Evolutionary conservation across 1,140 invertebrate genomes (phyloP).

Genomic region (Drosophila serrata): DNA sequence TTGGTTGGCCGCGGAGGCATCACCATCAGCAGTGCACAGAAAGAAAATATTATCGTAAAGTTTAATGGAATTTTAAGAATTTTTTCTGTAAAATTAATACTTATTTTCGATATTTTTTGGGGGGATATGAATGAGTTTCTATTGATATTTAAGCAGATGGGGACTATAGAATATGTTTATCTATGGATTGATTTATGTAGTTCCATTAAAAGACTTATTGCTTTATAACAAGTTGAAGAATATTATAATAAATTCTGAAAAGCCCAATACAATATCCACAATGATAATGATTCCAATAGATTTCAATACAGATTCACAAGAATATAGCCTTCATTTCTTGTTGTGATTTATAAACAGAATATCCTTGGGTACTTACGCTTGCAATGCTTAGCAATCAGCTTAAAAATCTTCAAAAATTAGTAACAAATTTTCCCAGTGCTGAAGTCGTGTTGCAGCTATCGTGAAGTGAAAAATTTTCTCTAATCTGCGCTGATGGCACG

Average conservation of each 20-base stretch:
- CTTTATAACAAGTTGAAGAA: too few relatives aligned
- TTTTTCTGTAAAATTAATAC: background rate
- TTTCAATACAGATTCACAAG: too few relatives aligned
- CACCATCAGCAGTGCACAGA: slow-evolving; percentile 6
- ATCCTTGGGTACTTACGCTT: background rate
- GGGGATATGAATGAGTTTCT: background rate
- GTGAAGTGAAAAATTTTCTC: slow-evolving; percentile 82
- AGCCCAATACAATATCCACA: too few relatives aligned
- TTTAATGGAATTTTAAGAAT: background rate
- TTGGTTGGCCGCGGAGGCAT: slow-evolving; percentile 42
- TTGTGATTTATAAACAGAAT: too few relatives aligned
- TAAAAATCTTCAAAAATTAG: background rate
- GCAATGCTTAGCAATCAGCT: too few relatives aligned
- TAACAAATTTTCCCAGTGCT: background rate
- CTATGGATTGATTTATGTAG: background rate
- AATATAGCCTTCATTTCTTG: too few relatives aligned
- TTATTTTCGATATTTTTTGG: background rate
- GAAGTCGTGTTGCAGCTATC: slow-evolving; percentile 44
- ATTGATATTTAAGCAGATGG: too few relatives aligned
- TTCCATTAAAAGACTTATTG: too few relatives aligned
- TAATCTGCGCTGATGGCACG: slow-evolving; percentile 78
- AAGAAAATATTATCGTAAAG: background rate
- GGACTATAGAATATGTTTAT: too few relatives aligned
- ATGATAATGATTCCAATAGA: too few relatives aligned
- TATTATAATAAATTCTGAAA: too few relatives aligned